These are phyloP conservation scores for Bruchidius siliquastri DNA, from an alignment of 2,888 invertebrate species.

Conservation along the genomic window DNA sequence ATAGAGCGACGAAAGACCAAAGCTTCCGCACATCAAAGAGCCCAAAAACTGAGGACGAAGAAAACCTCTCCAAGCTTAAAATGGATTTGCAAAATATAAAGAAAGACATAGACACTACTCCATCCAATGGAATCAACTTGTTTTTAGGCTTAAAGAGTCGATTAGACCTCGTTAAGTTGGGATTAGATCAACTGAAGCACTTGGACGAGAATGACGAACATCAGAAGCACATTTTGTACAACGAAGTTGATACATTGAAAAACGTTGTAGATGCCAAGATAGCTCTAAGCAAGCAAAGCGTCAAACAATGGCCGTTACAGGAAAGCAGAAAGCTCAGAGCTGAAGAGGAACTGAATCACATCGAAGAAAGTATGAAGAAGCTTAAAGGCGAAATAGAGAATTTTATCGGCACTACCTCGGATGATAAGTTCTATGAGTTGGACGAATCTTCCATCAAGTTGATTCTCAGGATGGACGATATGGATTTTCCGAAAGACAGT, in stretches of 20 bases:
- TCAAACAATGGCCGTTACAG: slow-evolving; percentile 19
- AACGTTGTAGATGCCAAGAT: slow-evolving; percentile 27
- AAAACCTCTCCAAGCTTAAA: slow-evolving; percentile 20
- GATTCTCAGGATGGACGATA: slow-evolving; percentile 23
- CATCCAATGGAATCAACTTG: slow-evolving; percentile 15
- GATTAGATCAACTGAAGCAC: slow-evolving; percentile 20
- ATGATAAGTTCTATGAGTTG: slow-evolving; percentile 23
- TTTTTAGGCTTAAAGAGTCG: slow-evolving; percentile 23
- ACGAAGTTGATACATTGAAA: slow-evolving; percentile 24
- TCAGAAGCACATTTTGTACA: slow-evolving; percentile 22
- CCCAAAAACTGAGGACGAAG: slow-evolving; percentile 12
- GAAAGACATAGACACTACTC: slow-evolving; percentile 19
- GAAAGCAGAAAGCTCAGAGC: slow-evolving; percentile 12
- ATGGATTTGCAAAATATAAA: slow-evolving; percentile 20
- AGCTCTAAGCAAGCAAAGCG: slow-evolving; percentile 19
- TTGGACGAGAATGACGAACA: slow-evolving; percentile 23
- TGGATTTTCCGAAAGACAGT: slow-evolving; percentile 19
- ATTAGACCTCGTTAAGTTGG: slow-evolving; percentile 23
- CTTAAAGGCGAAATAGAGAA: slow-evolving; percentile 19
- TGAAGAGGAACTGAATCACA: slow-evolving; percentile 16
- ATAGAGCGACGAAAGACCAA: slow-evolving; percentile 25
- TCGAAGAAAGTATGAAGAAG: slow-evolving; percentile 20
- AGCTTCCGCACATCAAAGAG: slow-evolving; percentile 17
- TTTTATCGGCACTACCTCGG: slow-evolving; percentile 23
- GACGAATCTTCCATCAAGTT: slow-evolving; percentile 22